Conservation (phyloP, 2,797 vertebrate species). For the Prunella strophiata region DNA sequence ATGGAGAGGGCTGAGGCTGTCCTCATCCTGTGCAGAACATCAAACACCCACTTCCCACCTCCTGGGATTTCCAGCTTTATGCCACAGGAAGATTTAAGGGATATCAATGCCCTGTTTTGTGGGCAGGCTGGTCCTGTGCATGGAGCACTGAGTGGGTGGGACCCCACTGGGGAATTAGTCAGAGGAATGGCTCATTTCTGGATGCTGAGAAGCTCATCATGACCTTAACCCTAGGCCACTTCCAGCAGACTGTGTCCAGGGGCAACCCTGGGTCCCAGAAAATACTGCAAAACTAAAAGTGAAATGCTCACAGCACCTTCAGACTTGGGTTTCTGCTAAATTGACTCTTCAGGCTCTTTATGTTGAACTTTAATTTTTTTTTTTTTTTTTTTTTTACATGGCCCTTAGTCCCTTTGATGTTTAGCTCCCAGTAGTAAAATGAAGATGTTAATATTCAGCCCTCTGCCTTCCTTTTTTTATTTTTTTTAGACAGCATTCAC, state of each 20-base stretch:
- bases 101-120: accelerated
- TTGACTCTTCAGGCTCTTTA: not conserved
- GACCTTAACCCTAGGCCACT: not conserved
- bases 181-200: slow-evolving; percentile 29
- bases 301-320: not conserved
- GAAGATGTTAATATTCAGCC: not conserved
- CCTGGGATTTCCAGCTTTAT: not conserved
- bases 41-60: not conserved
- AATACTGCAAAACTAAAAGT: not conserved
- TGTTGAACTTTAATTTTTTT: not conserved
- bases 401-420: not conserved
- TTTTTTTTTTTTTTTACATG: not conserved
- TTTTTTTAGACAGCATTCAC: not conserved
- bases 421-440: slow-evolving; percentile 8
- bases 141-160: not conserved
- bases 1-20: not conserved
- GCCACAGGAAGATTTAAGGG: not conserved
- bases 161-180: not conserved
- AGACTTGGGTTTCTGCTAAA: not conserved
- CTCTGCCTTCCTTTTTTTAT: not conserved
- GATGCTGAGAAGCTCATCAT: not conserved
- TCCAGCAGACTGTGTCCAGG: not conserved
- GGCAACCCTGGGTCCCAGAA: not conserved
- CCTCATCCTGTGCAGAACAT: not conserved
- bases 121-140: not conserved